Conservation (phyloP, 1,140 invertebrate genomes). For the Hormaphis cornu region DNA sequence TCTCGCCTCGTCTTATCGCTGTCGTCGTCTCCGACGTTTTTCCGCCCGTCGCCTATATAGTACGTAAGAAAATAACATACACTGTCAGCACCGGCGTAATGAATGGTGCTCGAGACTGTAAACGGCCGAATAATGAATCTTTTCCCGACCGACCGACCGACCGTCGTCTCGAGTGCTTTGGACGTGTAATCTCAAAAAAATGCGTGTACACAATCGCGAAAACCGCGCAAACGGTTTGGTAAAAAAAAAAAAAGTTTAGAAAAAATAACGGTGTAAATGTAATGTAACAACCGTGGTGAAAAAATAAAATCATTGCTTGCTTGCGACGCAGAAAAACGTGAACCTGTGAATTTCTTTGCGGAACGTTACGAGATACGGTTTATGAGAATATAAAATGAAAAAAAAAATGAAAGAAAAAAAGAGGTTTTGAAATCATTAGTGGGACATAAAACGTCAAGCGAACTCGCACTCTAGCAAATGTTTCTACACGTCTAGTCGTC, state of each 20-base stretch:
- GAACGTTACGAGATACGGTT: no score
- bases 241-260: background rate
- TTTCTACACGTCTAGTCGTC: no score
- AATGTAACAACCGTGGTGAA: background rate
- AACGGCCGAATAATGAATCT: conserved; percentile 27
- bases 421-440: no score
- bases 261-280: background rate
- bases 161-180: background rate
- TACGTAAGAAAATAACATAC: conserved; percentile 18
- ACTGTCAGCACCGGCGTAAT: conserved; percentile 15
- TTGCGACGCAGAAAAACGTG: no score
- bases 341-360: no score
- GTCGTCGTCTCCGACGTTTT: background rate
- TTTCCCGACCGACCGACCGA: background rate
- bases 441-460: no score
- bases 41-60: background rate
- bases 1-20: background rate
- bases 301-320: no score
- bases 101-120: conserved; percentile 16
- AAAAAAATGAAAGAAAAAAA: no score
- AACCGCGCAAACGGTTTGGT: background rate
- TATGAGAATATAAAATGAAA: no score
- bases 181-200: conserved; percentile 7
- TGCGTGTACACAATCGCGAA: background rate
- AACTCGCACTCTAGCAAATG: no score